Evolutionary conservation across 2,888 invertebrate species (phyloP), one percentile per base, ranked within the genome.

Genomic region (Ormyrus nitidulus): DNA sequence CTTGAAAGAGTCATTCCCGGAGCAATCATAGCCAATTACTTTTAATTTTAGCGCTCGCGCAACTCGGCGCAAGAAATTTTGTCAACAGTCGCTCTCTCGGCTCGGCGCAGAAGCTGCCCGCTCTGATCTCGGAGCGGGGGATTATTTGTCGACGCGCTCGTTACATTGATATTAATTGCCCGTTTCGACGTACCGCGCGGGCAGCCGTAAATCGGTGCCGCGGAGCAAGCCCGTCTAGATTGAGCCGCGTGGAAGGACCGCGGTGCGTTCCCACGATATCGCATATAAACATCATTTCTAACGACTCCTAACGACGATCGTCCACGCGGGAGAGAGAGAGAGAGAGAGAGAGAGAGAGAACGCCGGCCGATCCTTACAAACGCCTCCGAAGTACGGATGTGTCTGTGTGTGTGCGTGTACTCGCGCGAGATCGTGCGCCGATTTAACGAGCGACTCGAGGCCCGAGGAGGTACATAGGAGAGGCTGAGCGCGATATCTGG

Each of bases 141-240:
- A 73, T 56, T 54, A 73, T 73, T 59, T 68, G 75, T 75, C 68
- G 68, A 44, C 58, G 62, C 44, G 59, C 61, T 69, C 69, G 69
- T 68, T 49, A 68, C 61, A 75, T 66, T 68, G 59, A 65, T 69
- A 69, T 76, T 59, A 76, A 76, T 76, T 69, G 69, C 68, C n/a
- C 70, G 58, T 10, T 9, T 34, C 6, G 11, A 11, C n/a, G 61
- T 49, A 6, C 56, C 58, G 58, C 6, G 51, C 46, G n/a, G 19
- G 19, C 19, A 19, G 19, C 19, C 56, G 56, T 74, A 74, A 74
- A 74, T 74, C 66, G 74, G 65, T 11, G 61, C 62, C 2, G 34
- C 49, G 9, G 19, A 19, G 19, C 19, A 2, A 19, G 19, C 19
- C 19, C 19, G 19, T 19, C 19, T 19, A 2, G 19, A 19, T 19